phyloP scores from a whole-genome alignment of 2,888 invertebrate genomes.

The Watsonalla binaria region DNA sequence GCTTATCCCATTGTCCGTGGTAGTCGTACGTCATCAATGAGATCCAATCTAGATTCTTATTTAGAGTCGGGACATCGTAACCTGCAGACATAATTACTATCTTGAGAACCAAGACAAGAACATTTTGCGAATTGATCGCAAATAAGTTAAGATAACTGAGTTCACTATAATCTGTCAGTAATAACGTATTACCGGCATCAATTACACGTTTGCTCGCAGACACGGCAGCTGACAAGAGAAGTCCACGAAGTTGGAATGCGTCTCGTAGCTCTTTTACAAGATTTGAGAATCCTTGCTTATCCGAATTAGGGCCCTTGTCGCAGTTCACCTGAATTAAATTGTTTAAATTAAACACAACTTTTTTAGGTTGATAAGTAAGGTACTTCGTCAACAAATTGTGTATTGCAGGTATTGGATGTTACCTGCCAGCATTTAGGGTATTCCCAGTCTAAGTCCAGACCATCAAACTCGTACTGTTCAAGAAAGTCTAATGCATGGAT shows the following conservation, averaged over 20 bases:
- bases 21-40: conserved; percentile 95
- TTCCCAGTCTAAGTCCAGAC: conserved; percentile 96
- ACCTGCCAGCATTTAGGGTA: conserved; percentile 96
- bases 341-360: not conserved
- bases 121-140: no score
- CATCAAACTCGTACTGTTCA: conserved; percentile 90
- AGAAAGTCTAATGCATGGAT: conserved; percentile 87
- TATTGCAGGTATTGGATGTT: conserved; percentile 7
- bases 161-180: no score
- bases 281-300: conserved; percentile 87
- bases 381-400: no score
- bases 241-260: conserved; percentile 84
- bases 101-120: not conserved
- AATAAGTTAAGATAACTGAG: no score
- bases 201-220: conserved; percentile 91
- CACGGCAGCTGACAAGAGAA: conserved; percentile 89
- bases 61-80: conserved; percentile 88
- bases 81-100: conserved; percentile 33
- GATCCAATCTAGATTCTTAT: conserved; percentile 91
- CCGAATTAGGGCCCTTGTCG: conserved; percentile 87
- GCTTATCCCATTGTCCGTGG: conserved; percentile 95
- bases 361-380: no score
- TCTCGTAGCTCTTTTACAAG: conserved; percentile 86
- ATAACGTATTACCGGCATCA: conserved; percentile 81
- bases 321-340: conserved; percentile 82